Evolutionary conservation across 2,113 vertebrate genomes (phyloP).

Genomic region (Corythaeola cristata): DNA sequence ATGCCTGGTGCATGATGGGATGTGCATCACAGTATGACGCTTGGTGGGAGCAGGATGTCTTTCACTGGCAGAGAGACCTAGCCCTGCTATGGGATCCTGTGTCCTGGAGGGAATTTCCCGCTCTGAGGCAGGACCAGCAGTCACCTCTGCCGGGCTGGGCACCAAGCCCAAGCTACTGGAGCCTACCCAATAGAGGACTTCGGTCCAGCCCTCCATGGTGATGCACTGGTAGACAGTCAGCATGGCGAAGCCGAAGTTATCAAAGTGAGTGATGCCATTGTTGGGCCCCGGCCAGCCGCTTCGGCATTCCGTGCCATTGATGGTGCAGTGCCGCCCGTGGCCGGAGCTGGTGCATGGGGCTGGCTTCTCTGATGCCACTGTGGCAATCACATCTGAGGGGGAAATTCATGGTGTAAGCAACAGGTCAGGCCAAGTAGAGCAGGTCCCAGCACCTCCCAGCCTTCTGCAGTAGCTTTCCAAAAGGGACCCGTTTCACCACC

Average conservation of each 20-base stretch:
- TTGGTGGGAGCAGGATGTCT: not conserved
- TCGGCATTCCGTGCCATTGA: constrained; percentile 89
- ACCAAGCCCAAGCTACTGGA: not conserved
- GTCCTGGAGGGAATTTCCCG: not conserved
- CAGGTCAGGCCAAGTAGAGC: no score
- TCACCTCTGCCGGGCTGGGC: not conserved
- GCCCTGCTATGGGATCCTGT: not conserved
- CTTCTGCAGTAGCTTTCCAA: not conserved
- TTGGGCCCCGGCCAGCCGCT: constrained; percentile 91
- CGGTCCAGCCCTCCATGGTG: constrained; percentile 96
- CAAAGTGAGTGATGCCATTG: constrained; percentile 95
- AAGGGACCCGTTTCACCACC: not conserved
- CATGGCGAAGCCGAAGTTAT: constrained; percentile 97
- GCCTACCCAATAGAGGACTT: constrained; percentile 95
- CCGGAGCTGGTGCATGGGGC: constrained; percentile 90
- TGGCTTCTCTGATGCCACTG: constrained; percentile 81
- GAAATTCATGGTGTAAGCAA: not conserved
- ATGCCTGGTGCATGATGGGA: not conserved
- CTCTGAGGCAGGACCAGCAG: not conserved
- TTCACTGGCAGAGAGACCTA: not conserved
- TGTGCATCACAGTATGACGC: not conserved
- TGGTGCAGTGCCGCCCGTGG: constrained; percentile 86
- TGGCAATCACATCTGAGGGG: constrained; percentile 84
- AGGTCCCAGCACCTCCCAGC: not conserved
- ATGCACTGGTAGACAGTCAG: constrained; percentile 96